phyloP scores from a whole-genome alignment of 2,113 vertebrate genomes.

The Periophthalmodon schlosseri region DNA sequence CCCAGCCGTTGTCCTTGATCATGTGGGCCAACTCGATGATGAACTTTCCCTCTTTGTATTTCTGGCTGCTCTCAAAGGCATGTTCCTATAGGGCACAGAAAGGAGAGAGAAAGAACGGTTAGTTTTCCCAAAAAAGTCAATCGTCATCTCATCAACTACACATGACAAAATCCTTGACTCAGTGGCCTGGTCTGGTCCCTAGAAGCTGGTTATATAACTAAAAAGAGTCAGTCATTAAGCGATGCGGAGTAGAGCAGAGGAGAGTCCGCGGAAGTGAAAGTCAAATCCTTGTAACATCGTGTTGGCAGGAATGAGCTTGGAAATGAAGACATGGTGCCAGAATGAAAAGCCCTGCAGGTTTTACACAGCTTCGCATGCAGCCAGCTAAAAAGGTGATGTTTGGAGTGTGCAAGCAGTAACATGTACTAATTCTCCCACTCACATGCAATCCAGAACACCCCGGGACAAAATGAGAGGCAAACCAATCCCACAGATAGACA shows the following conservation, averaged over 20 bases:
- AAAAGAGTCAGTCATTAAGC: constrained; percentile 25
- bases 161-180: constrained; percentile 27
- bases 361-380: neutral
- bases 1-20: constrained; percentile 99
- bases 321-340: constrained; percentile 16
- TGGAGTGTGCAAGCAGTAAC: constrained; percentile 32
- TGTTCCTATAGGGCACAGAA: constrained; percentile 83
- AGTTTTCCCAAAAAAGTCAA: neutral
- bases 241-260: constrained; percentile 30
- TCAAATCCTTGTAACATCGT: constrained; percentile 19
- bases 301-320: constrained; percentile 11
- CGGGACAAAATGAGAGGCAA: constrained; percentile 26
- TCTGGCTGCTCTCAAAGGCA: constrained; percentile 99
- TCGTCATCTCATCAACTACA: constrained; percentile 5
- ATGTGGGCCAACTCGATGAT: constrained; percentile 99
- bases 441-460: constrained; percentile 29
- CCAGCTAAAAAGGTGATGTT: constrained; percentile 1
- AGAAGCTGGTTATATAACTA: constrained; percentile 46
- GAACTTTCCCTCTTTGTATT: constrained; percentile 99
- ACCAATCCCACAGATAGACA: neutral
- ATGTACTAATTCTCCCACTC: constrained; percentile 17
- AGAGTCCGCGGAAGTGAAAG: constrained; percentile 31
- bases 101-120: neutral
- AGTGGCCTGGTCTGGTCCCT: constrained; percentile 6
- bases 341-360: constrained; percentile 17